Conservation (phyloP, 2,113 vertebrate species). For the Lagopus muta region DNA sequence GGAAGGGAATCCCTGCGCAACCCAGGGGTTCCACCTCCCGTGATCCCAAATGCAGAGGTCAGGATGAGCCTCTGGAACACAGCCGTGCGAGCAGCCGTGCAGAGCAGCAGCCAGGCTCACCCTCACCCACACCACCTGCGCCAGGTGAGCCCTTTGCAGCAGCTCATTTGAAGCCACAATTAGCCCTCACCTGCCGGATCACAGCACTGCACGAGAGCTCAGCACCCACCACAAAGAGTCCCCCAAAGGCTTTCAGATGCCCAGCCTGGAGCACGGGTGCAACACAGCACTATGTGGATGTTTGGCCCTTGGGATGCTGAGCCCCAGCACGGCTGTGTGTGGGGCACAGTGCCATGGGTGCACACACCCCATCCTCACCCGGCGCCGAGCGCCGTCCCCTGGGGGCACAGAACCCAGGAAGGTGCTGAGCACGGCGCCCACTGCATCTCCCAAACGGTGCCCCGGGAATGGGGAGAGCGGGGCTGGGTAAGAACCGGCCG, state of each 20-base stretch:
- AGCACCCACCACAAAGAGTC: rapidly evolving
- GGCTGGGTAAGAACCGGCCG: background rate
- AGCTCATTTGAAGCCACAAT: background rate
- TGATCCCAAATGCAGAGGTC: background rate
- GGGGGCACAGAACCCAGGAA: background rate
- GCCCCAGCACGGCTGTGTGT: background rate
- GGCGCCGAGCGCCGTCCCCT: rapidly evolving
- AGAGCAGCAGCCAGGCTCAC: too few species aligned
- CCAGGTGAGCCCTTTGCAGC: background rate
- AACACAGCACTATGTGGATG: background rate
- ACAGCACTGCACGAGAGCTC: background rate
- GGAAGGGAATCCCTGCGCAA: background rate
- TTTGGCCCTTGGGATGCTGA: background rate
- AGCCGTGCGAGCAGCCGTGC: too few species aligned
- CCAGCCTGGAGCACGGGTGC: background rate
- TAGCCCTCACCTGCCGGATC: rapidly evolving
- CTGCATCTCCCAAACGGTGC: background rate
- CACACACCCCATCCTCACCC: background rate
- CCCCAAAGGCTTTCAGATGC: background rate
- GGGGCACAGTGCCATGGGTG: rapidly evolving
- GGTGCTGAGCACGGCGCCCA: background rate
- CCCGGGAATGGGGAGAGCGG: background rate
- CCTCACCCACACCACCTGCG: background rate
- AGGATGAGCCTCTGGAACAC: background rate
- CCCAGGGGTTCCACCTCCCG: background rate